phyloP scores from a whole-genome alignment of 2,113 vertebrate genomes.

The Microtus montanus region DNA sequence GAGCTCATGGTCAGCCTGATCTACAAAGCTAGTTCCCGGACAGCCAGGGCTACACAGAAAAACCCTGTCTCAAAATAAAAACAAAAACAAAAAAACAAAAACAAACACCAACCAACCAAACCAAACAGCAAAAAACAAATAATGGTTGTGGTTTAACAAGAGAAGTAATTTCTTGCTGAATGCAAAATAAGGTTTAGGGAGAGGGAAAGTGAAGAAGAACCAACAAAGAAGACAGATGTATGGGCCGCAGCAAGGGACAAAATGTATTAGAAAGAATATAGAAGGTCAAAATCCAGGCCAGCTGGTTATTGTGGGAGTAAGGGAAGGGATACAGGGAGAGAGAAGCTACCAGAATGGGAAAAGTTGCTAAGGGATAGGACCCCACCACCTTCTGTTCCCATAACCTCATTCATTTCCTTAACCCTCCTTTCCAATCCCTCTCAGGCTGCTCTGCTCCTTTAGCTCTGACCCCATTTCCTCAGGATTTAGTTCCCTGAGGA shows the following conservation, averaged over 20 bases:
- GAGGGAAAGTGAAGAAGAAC: not conserved
- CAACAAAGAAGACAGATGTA: constrained; percentile 5
- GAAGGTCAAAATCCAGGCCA: constrained; percentile 76
- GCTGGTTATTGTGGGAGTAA: constrained; percentile 32
- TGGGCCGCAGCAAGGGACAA: not conserved
- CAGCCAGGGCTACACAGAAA: not conserved
- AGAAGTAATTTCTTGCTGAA: constrained; percentile 1
- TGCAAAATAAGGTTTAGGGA: constrained; percentile 19
- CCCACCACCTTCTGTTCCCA: constrained; percentile 69
- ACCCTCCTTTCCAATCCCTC: constrained; percentile 64
- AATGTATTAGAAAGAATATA: constrained; percentile 37
- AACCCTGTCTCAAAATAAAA: not conserved
- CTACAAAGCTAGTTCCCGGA: not conserved
- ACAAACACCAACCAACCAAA: not conserved
- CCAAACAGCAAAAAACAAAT: not conserved
- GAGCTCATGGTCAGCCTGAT: not conserved
- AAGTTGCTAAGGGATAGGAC: constrained; percentile 50
- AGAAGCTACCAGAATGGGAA: constrained; percentile 38
- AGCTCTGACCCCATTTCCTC: constrained; percentile 80
- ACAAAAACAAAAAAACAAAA: not conserved
- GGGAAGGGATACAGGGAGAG: constrained; percentile 33
- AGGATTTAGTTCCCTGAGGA: constrained; percentile 78
- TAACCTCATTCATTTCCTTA: constrained; percentile 79
- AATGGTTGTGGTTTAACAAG: not conserved
- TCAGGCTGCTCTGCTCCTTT: constrained; percentile 66